phyloP scores from a whole-genome alignment of 2,113 vertebrate genomes.

The Balaeniceps rex region DNA sequence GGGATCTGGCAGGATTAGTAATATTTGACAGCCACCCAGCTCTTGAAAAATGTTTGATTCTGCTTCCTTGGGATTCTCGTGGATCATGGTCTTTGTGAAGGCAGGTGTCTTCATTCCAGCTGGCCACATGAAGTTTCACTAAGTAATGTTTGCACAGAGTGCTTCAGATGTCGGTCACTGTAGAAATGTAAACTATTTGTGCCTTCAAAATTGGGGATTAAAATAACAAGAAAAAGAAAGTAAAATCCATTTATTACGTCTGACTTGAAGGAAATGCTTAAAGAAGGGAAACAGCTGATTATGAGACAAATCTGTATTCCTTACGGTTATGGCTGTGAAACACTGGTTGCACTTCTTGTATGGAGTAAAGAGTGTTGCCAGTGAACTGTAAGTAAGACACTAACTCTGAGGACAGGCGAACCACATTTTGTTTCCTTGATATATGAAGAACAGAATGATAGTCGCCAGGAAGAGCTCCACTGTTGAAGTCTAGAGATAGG shows the following conservation, averaged over 20 bases:
- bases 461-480: neutral
- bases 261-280: neutral
- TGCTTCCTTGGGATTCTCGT: neutral
- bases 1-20: neutral
- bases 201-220: neutral
- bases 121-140: neutral
- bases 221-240: neutral
- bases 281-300: neutral
- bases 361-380: neutral
- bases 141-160: neutral
- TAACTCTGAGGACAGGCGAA: neutral
- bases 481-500: neutral
- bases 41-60: neutral
- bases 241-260: neutral
- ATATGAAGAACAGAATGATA: neutral
- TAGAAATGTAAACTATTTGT: neutral
- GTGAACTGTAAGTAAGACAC: neutral
- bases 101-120: neutral
- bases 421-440: neutral
- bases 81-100: neutral
- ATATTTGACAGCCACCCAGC: neutral
- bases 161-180: neutral
- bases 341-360: neutral
- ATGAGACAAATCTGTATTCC: neutral
- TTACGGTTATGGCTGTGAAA: neutral